These are phyloP conservation scores for Dryobota labecula DNA, from an alignment of 2,888 invertebrate genomes.

Conservation along the genomic window DNA sequence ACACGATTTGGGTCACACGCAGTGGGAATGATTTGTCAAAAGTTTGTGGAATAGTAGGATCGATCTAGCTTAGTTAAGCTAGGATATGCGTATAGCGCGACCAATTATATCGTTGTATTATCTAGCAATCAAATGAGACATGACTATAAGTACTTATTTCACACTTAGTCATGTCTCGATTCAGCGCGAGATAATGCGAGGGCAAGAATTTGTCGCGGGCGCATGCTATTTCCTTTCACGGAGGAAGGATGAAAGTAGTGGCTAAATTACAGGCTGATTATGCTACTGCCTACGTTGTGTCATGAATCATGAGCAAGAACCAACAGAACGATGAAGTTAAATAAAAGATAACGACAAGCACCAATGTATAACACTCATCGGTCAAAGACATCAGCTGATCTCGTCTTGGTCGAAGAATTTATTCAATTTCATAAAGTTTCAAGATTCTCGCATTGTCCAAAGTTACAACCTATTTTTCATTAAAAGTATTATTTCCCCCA, in stretches of 20 bases:
- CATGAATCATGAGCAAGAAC: no score
- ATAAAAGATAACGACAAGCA: not conserved
- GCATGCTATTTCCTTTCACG: no score
- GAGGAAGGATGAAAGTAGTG: not conserved
- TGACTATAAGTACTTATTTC: no score
- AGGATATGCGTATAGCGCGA: not conserved
- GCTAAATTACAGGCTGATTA: not conserved
- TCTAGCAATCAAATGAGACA: not conserved
- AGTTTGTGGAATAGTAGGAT: not conserved
- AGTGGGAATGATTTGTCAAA: constrained; percentile 75
- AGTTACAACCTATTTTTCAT: not conserved
- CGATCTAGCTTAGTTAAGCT: not conserved
- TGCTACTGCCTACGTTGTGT: not conserved
- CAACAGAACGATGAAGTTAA: not conserved
- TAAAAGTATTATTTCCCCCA: not conserved
- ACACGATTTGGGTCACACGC: constrained; percentile 68
- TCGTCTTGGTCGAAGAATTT: not conserved
- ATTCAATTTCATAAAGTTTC: not conserved
- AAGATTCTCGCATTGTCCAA: not conserved
- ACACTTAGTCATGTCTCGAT: not conserved
- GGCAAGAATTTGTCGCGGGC: not conserved
- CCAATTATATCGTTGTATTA: not conserved
- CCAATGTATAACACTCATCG: not conserved
- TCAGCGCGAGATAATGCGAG: not conserved
- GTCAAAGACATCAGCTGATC: not conserved